Percentiles rank a stretch among this genome's conserved stretches.
Conservation (phyloP, 2,113 vertebrate genomes). For the Heterochromis multidens region DNA sequence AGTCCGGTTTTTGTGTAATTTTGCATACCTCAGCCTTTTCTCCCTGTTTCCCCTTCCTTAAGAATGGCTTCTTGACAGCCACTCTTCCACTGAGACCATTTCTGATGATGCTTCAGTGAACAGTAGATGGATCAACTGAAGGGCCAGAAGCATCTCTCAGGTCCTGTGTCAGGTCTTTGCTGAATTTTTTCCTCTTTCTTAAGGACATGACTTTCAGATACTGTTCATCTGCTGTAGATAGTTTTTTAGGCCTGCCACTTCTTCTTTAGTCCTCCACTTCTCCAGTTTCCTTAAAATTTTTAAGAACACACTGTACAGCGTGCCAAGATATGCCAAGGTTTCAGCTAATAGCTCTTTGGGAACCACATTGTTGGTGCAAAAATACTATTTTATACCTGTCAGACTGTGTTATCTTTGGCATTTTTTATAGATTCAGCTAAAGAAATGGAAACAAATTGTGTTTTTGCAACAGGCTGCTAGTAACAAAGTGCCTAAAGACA, state of each 20-base stretch:
- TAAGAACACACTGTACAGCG: neutral
- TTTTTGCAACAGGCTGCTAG: neutral
- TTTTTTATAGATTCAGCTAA: neutral
- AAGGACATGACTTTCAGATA: neutral
- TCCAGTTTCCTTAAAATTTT: neutral
- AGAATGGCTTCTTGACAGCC: neutral
- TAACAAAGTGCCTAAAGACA: neutral
- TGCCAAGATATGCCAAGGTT: neutral
- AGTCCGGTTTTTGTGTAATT: neutral
- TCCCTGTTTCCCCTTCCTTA: neutral
- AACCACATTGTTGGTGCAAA: neutral
- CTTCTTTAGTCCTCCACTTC: neutral
- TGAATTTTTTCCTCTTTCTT: neutral
- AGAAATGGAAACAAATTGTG: neutral
- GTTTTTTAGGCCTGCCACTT: no score
- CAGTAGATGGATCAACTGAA: neutral
- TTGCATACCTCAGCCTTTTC: accelerated
- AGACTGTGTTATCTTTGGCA: neutral
- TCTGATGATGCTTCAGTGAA: neutral
- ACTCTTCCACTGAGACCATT: neutral
- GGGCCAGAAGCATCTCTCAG: neutral
- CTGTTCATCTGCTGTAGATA: neutral
- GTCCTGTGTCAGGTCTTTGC: neutral
- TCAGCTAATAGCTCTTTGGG: neutral
- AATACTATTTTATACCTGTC: neutral